Evolutionary conservation across 2,888 invertebrate genomes (phyloP).

Genomic region (Anarsia innoxiella): DNA sequence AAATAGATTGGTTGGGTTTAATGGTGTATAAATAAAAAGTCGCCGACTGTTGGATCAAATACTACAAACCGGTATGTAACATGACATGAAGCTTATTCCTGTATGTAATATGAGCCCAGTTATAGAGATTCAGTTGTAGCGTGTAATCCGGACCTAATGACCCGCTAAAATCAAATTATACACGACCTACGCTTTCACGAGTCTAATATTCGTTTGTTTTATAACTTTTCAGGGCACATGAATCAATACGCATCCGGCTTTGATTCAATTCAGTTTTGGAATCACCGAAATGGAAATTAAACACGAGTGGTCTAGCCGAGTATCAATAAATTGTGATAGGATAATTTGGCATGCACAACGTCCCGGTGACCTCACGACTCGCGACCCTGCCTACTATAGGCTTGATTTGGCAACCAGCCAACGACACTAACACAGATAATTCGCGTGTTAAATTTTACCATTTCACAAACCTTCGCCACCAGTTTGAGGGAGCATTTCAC

Average conservation of each 20-base stretch:
- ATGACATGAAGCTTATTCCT: too few relatives aligned
- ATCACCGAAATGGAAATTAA: too few relatives aligned
- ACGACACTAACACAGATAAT: slow-evolving; percentile 52
- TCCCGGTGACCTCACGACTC: slow-evolving; percentile 35
- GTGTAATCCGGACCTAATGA: slow-evolving; percentile 1
- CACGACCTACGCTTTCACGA: too few relatives aligned
- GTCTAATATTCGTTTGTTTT: not conserved
- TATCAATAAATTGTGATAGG: slow-evolving; percentile 39
- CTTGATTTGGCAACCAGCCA: slow-evolving; percentile 56
- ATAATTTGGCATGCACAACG: slow-evolving; percentile 48
- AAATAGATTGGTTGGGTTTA: too few relatives aligned
- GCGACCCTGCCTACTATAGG: slow-evolving; percentile 35
- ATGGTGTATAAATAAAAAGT: too few relatives aligned
- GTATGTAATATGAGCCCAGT: too few relatives aligned
- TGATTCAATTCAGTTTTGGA: slow-evolving; percentile 8
- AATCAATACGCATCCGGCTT: slow-evolving; percentile 9
- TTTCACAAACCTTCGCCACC: slow-evolving; percentile 11
- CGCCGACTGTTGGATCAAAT: too few relatives aligned
- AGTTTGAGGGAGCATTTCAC: slow-evolving; percentile 7
- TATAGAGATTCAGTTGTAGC: not conserved
- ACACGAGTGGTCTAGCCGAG: slow-evolving; percentile 16
- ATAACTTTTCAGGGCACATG: not conserved
- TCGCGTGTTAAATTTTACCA: slow-evolving; percentile 22
- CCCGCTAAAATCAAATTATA: slow-evolving; percentile 5
- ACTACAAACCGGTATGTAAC: too few relatives aligned